These are phyloP conservation scores for Lophius americanus DNA, from an alignment of 2,797 vertebrate species.

Conservation along the genomic window DNA sequence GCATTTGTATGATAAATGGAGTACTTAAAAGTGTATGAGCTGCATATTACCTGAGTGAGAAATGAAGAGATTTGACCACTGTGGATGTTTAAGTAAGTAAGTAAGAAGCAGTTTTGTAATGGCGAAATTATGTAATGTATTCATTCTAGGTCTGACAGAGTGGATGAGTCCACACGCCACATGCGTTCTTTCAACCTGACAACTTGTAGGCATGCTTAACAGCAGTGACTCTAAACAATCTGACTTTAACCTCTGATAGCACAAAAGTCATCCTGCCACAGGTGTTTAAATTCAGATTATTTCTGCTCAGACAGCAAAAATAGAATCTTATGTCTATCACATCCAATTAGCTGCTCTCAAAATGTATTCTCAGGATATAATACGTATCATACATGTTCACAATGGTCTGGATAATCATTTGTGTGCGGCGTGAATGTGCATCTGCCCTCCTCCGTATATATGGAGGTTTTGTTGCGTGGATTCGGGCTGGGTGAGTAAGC, in stretches of 20 bases:
- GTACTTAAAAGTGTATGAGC: neutral
- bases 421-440: constrained; percentile 33
- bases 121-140: constrained; percentile 50
- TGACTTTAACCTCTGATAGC: constrained; percentile 51
- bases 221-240: constrained; percentile 46
- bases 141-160: constrained; percentile 61
- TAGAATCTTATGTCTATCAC: neutral
- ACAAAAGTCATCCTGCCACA: constrained; percentile 46
- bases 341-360: neutral
- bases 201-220: constrained; percentile 60
- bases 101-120: constrained; percentile 25
- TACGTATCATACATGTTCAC: constrained; percentile 30
- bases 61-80: neutral
- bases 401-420: constrained; percentile 25
- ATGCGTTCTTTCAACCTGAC: constrained; percentile 64
- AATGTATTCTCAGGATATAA: constrained; percentile 11
- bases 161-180: constrained; percentile 67
- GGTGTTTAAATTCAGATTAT: constrained; percentile 14
- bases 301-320: neutral
- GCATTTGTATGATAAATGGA: neutral
- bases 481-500: constrained; percentile 83
- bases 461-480: constrained; percentile 74
- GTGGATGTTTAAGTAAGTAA: neutral
- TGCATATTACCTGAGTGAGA: constrained; percentile 7
- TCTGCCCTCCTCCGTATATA: constrained; percentile 63